These are phyloP conservation scores for Falco punctatus DNA, from an alignment of 2,113 vertebrate species.

Conservation along the genomic window DNA sequence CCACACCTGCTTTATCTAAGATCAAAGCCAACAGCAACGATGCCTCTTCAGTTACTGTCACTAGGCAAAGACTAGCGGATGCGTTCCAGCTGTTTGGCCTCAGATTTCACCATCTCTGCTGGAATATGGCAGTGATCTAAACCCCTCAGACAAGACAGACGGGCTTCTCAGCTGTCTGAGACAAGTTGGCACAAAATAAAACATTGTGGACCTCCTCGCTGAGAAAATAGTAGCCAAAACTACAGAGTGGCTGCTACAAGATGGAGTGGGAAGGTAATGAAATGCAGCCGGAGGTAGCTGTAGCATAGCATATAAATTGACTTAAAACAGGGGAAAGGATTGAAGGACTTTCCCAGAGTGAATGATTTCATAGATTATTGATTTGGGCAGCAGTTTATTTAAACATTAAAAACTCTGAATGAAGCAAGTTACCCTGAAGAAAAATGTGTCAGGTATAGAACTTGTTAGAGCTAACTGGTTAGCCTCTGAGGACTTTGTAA, in stretches of 20 bases:
- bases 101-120: not conserved
- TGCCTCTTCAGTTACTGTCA: slow-evolving; percentile 25
- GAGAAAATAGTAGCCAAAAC: slow-evolving; percentile 1
- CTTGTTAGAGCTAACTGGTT: slow-evolving; percentile 74
- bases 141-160: slow-evolving; percentile 32
- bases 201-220: not conserved
- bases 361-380: slow-evolving; percentile 78
- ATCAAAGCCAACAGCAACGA: slow-evolving; percentile 11
- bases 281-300: slow-evolving; percentile 47
- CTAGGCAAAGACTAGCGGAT: not conserved
- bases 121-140: slow-evolving; percentile 32
- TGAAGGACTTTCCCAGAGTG: slow-evolving; percentile 73
- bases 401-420: slow-evolving; percentile 81
- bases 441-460: slow-evolving; percentile 80
- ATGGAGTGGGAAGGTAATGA: slow-evolving; percentile 60
- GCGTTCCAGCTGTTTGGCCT: slow-evolving; percentile 7
- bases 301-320: slow-evolving; percentile 47
- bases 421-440: slow-evolving; percentile 80
- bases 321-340: slow-evolving; percentile 64
- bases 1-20: slow-evolving; percentile 11
- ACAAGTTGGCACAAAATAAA: not conserved
- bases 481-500: slow-evolving; percentile 77
- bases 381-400: slow-evolving; percentile 82
- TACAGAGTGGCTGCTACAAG: slow-evolving; percentile 8
- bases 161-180: slow-evolving; percentile 9